phyloP scores from a whole-genome alignment of 2,113 vertebrate genomes.

The Datnioides undecimradiatus region DNA sequence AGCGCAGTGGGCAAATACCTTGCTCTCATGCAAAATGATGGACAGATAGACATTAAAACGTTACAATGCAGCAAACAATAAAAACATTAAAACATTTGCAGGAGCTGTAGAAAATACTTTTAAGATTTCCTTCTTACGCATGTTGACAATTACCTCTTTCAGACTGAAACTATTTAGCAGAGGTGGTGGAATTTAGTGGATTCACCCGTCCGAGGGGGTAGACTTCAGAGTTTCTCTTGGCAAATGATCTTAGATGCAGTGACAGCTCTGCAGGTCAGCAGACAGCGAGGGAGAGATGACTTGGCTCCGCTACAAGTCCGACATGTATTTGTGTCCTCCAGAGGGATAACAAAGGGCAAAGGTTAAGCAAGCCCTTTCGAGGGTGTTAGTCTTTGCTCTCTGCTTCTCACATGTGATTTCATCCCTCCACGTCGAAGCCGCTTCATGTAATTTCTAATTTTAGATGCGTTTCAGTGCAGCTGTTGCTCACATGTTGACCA shows the following conservation, averaged over 20 bases:
- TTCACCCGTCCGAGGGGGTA: neutral
- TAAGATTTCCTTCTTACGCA: too few species aligned
- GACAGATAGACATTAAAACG: neutral
- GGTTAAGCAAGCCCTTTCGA: slow-evolving; percentile 11
- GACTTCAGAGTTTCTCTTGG: neutral
- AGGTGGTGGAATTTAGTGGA: neutral
- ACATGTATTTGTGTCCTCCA: neutral
- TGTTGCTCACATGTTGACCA: slow-evolving; percentile 41
- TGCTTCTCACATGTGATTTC: neutral
- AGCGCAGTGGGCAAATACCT: neutral
- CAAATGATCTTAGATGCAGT: neutral
- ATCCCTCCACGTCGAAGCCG: neutral
- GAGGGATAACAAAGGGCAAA: slow-evolving; percentile 17
- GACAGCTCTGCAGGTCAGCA: neutral
- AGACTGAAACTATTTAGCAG: neutral
- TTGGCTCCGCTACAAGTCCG: neutral
- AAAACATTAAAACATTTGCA: neutral
- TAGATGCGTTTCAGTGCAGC: slow-evolving; percentile 14
- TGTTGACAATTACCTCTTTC: too few species aligned
- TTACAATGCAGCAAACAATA: neutral
- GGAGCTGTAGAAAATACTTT: neutral
- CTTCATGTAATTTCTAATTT: slow-evolving; percentile 13
- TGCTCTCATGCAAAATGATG: neutral
- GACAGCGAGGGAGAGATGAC: neutral
- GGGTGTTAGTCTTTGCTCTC: neutral